Conservation (phyloP, 1,140 invertebrate species). For the Drosophila parabipectinata region DNA sequence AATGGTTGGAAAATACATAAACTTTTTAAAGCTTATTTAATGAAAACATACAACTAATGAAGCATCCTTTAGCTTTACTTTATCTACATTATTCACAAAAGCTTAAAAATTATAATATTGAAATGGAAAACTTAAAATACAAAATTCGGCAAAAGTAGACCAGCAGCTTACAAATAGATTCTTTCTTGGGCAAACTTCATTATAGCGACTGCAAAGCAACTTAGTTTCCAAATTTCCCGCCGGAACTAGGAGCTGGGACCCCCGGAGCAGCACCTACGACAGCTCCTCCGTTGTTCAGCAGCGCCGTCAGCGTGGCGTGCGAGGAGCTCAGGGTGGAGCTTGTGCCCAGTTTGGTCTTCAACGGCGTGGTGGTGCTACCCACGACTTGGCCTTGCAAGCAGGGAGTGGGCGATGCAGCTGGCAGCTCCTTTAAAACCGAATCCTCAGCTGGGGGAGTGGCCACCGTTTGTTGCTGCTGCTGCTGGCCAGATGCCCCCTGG, state of each 20-base stretch:
- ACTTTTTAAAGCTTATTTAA: too few relatives aligned
- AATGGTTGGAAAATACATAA: neutral
- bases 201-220: neutral
- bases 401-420: constrained; percentile 39
- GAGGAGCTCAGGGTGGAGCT: constrained; percentile 76
- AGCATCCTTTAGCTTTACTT: too few relatives aligned
- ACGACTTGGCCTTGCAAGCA: constrained; percentile 65
- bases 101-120: too few relatives aligned
- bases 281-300: constrained; percentile 67
- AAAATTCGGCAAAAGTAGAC: neutral
- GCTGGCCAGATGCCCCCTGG: constrained; percentile 34
- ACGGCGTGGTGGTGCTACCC: constrained; percentile 53
- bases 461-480: constrained; percentile 32
- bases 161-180: neutral
- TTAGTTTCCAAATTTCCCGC: constrained; percentile 62
- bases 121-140: neutral
- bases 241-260: constrained; percentile 1
- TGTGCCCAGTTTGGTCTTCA: constrained; percentile 45
- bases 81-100: too few relatives aligned
- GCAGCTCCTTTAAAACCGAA: constrained; percentile 40
- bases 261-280: constrained; percentile 25
- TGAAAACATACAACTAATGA: too few relatives aligned
- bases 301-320: constrained; percentile 78
- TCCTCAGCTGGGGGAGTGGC: constrained; percentile 23
- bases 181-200: neutral